Percentiles rank a stretch among this genome's conserved stretches.
phyloP scores from a whole-genome alignment of 2,888 invertebrate species.

The Nipponacmea schrenckii region DNA sequence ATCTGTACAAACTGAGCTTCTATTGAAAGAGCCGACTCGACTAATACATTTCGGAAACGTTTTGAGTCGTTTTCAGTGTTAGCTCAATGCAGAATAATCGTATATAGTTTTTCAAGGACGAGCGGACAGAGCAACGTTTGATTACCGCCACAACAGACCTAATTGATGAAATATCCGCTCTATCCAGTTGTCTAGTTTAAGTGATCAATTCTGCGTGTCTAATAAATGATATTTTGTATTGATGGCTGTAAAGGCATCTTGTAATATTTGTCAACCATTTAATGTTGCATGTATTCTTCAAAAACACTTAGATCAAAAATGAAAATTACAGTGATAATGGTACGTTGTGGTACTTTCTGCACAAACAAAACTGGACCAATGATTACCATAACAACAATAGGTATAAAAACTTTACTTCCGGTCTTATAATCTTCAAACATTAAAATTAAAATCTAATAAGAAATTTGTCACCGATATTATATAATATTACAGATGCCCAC shows the following conservation, averaged over 20 bases:
- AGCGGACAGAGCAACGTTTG: constrained; percentile 19
- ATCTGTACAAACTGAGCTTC: constrained; percentile 15
- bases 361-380: not conserved
- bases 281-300: not conserved
- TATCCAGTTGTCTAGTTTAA: not conserved
- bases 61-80: constrained; percentile 22
- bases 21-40: constrained; percentile 7
- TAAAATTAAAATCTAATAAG: not conserved
- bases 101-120: constrained; percentile 22
- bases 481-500: too few species aligned
- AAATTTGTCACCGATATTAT: too few species aligned
- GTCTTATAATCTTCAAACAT: not conserved
- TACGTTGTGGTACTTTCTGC: too few species aligned
- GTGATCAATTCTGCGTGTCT: constrained; percentile 1
- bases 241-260: not conserved
- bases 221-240: not conserved
- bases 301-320: not conserved
- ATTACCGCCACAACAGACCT: constrained; percentile 30
- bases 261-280: constrained; percentile 2
- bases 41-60: constrained; percentile 28
- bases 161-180: constrained; percentile 28
- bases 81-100: constrained; percentile 15
- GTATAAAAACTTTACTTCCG: not conserved
- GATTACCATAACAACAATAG: not conserved
- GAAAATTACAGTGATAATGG: too few species aligned